Conservation (phyloP, 2,113 vertebrate species). For the Eulacestoma nigropectus region DNA sequence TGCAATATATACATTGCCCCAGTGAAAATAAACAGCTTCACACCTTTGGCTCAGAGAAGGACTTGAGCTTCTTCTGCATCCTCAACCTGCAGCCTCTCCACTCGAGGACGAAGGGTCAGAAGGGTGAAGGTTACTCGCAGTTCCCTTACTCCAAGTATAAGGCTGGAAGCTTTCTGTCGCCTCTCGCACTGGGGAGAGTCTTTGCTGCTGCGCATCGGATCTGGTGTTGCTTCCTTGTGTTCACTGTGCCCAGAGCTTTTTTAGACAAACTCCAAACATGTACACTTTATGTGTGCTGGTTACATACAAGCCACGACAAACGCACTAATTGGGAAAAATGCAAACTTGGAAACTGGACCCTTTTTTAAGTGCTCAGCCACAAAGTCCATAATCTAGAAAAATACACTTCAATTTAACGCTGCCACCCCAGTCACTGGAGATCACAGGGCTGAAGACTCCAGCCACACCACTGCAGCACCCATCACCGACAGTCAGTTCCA, state of each 20-base stretch:
- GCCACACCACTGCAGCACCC: background rate
- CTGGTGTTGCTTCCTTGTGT: background rate
- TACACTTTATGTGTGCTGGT: background rate
- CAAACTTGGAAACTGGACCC: background rate
- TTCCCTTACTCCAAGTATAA: background rate
- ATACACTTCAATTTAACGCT: rapidly evolving
- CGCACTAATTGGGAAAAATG: rapidly evolving
- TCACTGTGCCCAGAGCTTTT: background rate
- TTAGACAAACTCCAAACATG: background rate
- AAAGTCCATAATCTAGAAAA: background rate
- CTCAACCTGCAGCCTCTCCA: background rate
- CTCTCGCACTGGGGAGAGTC: rapidly evolving
- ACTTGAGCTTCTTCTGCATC: background rate
- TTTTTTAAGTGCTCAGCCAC: background rate
- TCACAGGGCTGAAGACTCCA: background rate
- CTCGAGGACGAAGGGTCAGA: background rate
- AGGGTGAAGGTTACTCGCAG: background rate
- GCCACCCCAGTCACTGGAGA: background rate
- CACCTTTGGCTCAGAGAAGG: slow-evolving; percentile 58
- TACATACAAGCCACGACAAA: background rate
- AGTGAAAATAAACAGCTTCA: slow-evolving; percentile 74
- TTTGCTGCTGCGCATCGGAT: rapidly evolving
- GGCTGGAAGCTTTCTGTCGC: background rate
- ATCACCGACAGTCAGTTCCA: background rate
- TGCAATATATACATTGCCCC: slow-evolving; percentile 56